A percentile compares a stretch with the other conserved stretches of the same genome.
phyloP scores from a whole-genome alignment of 2,797 vertebrate species.

The Ptychobarbus kaznakovi region DNA sequence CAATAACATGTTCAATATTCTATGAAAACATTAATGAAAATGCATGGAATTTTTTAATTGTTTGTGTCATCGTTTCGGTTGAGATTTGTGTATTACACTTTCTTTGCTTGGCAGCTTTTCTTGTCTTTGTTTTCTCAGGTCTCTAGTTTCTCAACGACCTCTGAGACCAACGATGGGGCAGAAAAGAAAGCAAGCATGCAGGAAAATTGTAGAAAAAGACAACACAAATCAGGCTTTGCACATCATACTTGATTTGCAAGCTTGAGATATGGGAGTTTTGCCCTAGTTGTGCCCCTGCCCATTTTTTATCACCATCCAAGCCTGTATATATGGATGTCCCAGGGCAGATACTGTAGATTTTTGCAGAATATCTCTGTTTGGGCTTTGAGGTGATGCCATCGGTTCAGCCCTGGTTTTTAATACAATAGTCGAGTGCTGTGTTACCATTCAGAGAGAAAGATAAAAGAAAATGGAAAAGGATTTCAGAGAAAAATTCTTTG shows the following conservation, averaged over 20 bases:
- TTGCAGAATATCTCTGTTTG: background rate
- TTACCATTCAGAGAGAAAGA: background rate
- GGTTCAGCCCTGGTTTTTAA: conserved; percentile 15
- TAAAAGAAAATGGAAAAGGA: background rate
- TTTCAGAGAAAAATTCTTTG: background rate
- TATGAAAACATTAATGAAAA: background rate
- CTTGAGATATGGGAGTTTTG: conserved; percentile 22
- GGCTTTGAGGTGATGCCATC: conserved; percentile 12
- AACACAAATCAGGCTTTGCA: background rate
- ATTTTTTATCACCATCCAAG: conserved; percentile 1
- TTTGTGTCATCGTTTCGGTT: background rate
- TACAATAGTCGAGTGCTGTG: background rate
- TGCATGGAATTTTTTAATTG: background rate
- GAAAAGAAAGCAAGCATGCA: background rate
- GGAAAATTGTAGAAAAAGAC: background rate
- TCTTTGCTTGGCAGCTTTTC: background rate
- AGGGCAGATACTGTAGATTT: background rate
- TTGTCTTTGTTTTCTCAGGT: background rate
- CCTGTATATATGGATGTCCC: background rate
- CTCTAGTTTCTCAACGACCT: conserved; percentile 2
- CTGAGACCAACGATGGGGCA: background rate
- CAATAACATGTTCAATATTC: background rate
- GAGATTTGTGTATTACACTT: background rate
- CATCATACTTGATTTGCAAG: conserved; percentile 34
- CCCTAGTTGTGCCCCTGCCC: conserved; percentile 3